Evolutionary conservation across 2,888 invertebrate species (phyloP).

Genomic region (Amorpha juglandis): DNA sequence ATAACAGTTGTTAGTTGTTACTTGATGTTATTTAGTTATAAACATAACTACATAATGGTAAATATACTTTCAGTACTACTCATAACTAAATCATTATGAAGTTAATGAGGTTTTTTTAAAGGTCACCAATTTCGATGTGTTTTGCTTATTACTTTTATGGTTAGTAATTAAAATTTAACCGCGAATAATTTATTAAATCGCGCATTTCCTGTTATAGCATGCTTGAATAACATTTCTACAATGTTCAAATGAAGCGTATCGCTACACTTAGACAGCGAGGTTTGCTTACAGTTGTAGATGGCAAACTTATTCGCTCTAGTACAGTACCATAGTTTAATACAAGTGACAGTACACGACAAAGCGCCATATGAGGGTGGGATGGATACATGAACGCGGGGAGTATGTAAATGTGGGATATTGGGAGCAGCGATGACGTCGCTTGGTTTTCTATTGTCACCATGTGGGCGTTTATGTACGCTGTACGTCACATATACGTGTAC

Average conservation of each 20-base stretch:
- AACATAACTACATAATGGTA: no score
- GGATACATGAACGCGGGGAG: conserved; percentile 55
- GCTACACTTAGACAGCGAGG: not conserved
- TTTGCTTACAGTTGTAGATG: conserved; percentile 15
- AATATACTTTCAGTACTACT: no score
- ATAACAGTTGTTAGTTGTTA: no score
- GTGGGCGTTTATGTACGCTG: conserved; percentile 41
- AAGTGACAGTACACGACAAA: conserved; percentile 47
- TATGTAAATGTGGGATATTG: conserved; percentile 79
- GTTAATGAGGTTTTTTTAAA: no score
- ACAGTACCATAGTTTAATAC: conserved; percentile 22
- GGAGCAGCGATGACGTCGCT: conserved; percentile 62
- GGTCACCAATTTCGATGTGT: no score
- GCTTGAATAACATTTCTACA: not conserved
- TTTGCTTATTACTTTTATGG: no score
- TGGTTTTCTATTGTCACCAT: conserved; percentile 63
- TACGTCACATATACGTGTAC: conserved; percentile 28
- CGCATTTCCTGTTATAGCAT: not conserved
- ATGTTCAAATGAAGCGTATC: not conserved
- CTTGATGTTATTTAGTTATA: no score
- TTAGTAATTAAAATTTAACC: not conserved
- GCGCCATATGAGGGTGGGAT: conserved; percentile 54
- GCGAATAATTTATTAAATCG: conserved; percentile 22
- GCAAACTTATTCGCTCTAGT: conserved; percentile 16
- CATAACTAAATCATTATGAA: no score